Evolutionary conservation across 2,888 invertebrate species (phyloP).

Genomic region (Drosophila pseudotalamancana): DNA sequence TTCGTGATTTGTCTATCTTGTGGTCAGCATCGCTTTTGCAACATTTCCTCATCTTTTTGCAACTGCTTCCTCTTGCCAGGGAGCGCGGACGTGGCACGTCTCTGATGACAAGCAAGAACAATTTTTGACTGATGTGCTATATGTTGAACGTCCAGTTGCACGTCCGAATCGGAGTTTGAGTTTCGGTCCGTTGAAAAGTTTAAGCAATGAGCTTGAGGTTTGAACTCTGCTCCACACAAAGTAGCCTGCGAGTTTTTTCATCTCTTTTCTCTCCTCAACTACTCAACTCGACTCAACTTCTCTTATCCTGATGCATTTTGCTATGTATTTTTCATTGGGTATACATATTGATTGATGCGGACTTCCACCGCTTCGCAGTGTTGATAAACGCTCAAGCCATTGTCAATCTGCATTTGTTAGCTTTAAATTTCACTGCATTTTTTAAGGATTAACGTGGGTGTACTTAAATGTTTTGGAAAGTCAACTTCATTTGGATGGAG

Average conservation of each 20-base stretch:
- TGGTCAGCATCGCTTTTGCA: slow-evolving; percentile 50
- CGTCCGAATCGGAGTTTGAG: slow-evolving; percentile 40
- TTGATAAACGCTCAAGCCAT: slow-evolving; percentile 7
- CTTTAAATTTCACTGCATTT: not conserved
- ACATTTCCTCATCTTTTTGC: slow-evolving; percentile 46
- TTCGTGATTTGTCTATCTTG: slow-evolving; percentile 17
- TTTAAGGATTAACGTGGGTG: not conserved
- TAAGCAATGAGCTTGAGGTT: slow-evolving; percentile 54
- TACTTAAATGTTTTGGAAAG: not conserved
- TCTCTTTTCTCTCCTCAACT: not conserved
- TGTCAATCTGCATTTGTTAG: not conserved
- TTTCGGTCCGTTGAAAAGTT: slow-evolving; percentile 52
- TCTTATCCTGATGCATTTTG: slow-evolving; percentile 33
- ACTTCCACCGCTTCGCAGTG: slow-evolving; percentile 28
- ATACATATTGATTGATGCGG: slow-evolving; percentile 69
- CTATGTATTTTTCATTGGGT: slow-evolving; percentile 70
- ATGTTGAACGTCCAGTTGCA: slow-evolving; percentile 57
- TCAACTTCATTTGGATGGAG: slow-evolving; percentile 7
- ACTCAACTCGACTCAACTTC: not conserved
- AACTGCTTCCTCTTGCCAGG: slow-evolving; percentile 18
- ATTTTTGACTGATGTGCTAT: slow-evolving; percentile 77
- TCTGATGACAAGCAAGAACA: slow-evolving; percentile 76
- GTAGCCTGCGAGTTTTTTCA: slow-evolving; percentile 28
- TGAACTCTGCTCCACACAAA: slow-evolving; percentile 47
- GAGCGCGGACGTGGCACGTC: slow-evolving; percentile 65